Percentiles rank a stretch among this genome's conserved stretches.
Conservation (phyloP, 35 echinoderm and acorn worm species). For the Stichopus chloronotus region DNA sequence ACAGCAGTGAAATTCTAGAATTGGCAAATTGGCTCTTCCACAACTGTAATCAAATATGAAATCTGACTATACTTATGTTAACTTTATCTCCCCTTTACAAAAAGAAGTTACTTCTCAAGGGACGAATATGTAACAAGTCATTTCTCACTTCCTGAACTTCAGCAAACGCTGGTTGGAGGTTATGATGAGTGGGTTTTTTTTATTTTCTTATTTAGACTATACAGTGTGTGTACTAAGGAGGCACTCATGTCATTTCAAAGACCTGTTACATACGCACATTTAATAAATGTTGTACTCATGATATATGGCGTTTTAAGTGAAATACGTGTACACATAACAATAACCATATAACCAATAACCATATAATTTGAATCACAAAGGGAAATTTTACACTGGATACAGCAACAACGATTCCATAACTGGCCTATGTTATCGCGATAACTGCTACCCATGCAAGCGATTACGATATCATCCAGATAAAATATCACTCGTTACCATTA, state of each 20-base stretch:
- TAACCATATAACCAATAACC: too few species aligned
- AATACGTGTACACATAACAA: slow-evolving; percentile 7
- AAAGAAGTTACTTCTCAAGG: too few species aligned
- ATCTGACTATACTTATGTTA: too few species aligned
- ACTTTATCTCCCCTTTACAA: too few species aligned
- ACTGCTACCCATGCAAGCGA: slow-evolving; percentile 32
- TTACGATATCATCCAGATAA: slow-evolving; percentile 13
- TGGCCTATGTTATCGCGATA: slow-evolving; percentile 32
- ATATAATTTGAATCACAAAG: slow-evolving; percentile 23
- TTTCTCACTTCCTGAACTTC: slow-evolving; percentile 31
- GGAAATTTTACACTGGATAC: slow-evolving; percentile 33
- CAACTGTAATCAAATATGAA: too few species aligned
- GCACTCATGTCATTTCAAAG: slow-evolving; percentile 9
- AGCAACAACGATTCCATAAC: slow-evolving; percentile 1
- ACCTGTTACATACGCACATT: not conserved
- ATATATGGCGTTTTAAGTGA: slow-evolving; percentile 38
- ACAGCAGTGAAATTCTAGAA: too few species aligned
- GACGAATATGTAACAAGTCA: not conserved
- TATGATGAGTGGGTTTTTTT: slow-evolving; percentile 1
- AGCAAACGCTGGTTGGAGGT: slow-evolving; percentile 51
- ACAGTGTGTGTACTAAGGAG: not conserved
- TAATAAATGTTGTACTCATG: slow-evolving; percentile 23
- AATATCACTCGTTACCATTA: not conserved
- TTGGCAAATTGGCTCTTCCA: too few species aligned
- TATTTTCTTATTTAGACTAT: too few species aligned